phyloP scores from a whole-genome alignment of 2,888 invertebrate species.

The Drosophila hamatofila region DNA sequence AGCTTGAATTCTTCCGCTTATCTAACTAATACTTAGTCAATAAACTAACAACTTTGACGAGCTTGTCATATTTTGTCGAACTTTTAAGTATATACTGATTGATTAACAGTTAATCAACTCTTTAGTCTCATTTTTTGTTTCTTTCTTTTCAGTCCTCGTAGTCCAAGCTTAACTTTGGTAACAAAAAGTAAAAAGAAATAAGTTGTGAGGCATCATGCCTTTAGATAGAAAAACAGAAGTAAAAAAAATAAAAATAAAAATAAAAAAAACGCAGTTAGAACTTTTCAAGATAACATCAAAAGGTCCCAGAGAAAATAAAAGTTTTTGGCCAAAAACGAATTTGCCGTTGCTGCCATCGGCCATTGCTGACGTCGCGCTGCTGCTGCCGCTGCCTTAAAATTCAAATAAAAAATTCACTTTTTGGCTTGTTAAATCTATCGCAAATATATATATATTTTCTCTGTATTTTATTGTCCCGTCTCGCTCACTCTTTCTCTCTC shows the following conservation, averaged over 20 bases:
- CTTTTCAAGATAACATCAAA: constrained; percentile 18
- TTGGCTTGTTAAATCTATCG: constrained; percentile 73
- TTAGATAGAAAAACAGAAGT: not conserved
- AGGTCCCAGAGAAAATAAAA: constrained; percentile 25
- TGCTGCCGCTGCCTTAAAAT: constrained; percentile 35
- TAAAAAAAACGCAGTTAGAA: constrained; percentile 15
- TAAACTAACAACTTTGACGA: not conserved
- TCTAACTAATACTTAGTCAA: not conserved
- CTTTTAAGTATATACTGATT: constrained; percentile 4
- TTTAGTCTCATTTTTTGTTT: not conserved
- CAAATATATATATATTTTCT: constrained; percentile 59
- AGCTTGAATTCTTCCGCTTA: not conserved
- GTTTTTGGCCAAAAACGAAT: constrained; percentile 24
- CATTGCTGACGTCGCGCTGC: constrained; percentile 13
- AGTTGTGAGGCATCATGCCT: constrained; percentile 1
- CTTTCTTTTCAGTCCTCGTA: not conserved
- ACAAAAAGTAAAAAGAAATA: constrained; percentile 6
- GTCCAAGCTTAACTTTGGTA: not conserved
- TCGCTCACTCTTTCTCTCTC: no score
- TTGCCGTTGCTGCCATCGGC: constrained; percentile 31
- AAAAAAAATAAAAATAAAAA: not conserved
- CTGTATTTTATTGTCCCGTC: not conserved
- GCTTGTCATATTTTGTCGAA: not conserved
- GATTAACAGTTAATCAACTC: constrained; percentile 11
- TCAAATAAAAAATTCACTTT: constrained; percentile 60